Evolutionary conservation across 2,888 invertebrate species (phyloP).

Genomic region (Acrobasis repandana): DNA sequence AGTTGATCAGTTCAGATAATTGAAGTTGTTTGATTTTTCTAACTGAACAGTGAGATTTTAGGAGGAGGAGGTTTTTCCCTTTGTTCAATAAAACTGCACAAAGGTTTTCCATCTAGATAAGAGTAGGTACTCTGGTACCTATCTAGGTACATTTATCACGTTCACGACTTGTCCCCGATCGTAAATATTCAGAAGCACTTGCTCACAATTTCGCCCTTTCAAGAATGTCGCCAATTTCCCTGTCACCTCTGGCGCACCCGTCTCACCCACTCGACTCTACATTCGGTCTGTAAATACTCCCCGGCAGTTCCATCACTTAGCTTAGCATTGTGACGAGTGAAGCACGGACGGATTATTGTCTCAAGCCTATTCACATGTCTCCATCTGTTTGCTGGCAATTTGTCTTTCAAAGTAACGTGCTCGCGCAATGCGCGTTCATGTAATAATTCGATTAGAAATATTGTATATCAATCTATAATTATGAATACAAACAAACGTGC

Average conservation of each 20-base stretch:
- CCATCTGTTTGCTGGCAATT: constrained; percentile 1
- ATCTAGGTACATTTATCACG: constrained; percentile 5
- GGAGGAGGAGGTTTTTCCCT: not conserved
- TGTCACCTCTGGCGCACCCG: constrained; percentile 1
- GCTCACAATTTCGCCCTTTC: constrained; percentile 11
- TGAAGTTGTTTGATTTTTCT: too few species aligned
- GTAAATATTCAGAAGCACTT: constrained; percentile 16
- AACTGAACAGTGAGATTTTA: too few species aligned
- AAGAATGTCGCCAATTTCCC: constrained; percentile 10
- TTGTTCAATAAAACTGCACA: not conserved
- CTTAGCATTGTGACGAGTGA: constrained; percentile 7
- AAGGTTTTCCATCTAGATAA: not conserved
- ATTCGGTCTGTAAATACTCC: constrained; percentile 12
- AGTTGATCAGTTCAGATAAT: too few species aligned
- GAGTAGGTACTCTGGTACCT: not conserved
- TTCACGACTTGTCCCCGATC: not conserved
- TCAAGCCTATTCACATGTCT: not conserved
- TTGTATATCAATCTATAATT: not conserved
- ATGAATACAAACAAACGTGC: constrained; percentile 1
- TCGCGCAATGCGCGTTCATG: not conserved
- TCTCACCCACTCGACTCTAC: constrained; percentile 1
- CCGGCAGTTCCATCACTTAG: constrained; percentile 8
- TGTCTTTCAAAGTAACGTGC: not conserved
- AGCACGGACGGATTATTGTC: constrained; percentile 2
- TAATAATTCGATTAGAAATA: not conserved